Evolutionary conservation across 2,797 vertebrate genomes (phyloP), one percentile per base, ranked within the genome.

Genomic region (Philypnodon macrostomus): DNA sequence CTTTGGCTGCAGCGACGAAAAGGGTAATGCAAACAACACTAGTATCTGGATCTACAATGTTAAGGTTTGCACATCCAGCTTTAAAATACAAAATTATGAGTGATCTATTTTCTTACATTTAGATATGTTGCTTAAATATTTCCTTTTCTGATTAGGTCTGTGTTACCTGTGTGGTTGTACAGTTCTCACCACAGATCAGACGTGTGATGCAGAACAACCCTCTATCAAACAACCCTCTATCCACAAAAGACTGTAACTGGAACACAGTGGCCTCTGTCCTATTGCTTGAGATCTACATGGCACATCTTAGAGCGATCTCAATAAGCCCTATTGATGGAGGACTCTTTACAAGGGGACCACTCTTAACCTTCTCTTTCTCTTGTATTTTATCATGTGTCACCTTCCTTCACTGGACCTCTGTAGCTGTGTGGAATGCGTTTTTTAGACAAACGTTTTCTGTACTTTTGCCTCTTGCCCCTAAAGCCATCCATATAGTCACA

Each of bases 281-380:
- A 1, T 34, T 83, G 15, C 37, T 81, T 42, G 60, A 67, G 44
- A 37, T 76, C 33, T 77, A 54, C 53, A 39, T 40, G n/a, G 61
- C 10, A 39, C 53, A 34, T 60, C 35, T 63, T n/a, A 62, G 63
- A 54, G 37, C 34, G n/a, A 33, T 36, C 37, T 42, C 48, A n/a
- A 24, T 24, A 29, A 34, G 47, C 18, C 5, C 45, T 13, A 21
- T 30, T 51, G 34, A 19, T 32, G 31, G 26, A 18, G 35, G n/a
- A 4, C 48, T 40, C 39, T 38, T 48, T 10, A 46, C 54, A 5
- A 14, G 49, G 5, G 24, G 38, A 24, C 39, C 58, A 26, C 32
- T 75, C 50, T 57, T 76, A 17, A 67, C 41, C 0, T 11, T 80
- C 9, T 61, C 35, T 1, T 23, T 66, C 5, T 46, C 1, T 13